These are phyloP conservation scores for Euspilapteryx auroguttella DNA, from an alignment of 2,888 invertebrate species.

Conservation along the genomic window DNA sequence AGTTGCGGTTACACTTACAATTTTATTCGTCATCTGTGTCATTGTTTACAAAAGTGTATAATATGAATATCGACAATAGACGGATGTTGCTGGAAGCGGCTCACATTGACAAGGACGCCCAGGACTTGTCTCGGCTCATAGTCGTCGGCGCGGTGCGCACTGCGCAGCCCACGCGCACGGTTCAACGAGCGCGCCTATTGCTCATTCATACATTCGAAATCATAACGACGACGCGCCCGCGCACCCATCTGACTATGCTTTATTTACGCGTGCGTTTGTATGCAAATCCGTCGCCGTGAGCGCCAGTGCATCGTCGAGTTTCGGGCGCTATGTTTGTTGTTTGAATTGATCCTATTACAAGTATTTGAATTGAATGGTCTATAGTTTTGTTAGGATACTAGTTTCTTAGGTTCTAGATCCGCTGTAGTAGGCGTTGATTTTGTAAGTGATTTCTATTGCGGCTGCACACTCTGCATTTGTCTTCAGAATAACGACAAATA, in stretches of 20 bases:
- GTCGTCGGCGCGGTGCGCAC: constrained; percentile 53
- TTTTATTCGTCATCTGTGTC: constrained; percentile 40
- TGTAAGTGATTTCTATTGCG: no score
- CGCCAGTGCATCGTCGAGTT: constrained; percentile 53
- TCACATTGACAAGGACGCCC: constrained; percentile 61
- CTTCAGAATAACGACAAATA: no score
- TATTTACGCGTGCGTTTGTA: constrained; percentile 52
- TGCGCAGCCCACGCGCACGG: constrained; percentile 47
- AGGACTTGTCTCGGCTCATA: constrained; percentile 53
- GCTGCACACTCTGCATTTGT: no score
- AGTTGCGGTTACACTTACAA: no score
- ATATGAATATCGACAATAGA: constrained; percentile 57
- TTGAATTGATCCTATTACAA: constrained; percentile 45
- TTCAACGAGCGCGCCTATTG: constrained; percentile 39
- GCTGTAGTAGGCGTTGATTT: constrained; percentile 41
- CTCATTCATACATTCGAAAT: constrained; percentile 62
- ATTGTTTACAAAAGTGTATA: constrained; percentile 45
- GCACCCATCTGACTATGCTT: constrained; percentile 43
- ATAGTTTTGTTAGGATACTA: constrained; percentile 54
- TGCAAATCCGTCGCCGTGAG: constrained; percentile 37
- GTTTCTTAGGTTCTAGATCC: constrained; percentile 23
- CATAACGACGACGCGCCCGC: constrained; percentile 53
- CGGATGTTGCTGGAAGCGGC: constrained; percentile 59
- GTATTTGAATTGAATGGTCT: constrained; percentile 60
- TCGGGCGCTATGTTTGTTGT: constrained; percentile 48